phyloP scores from a whole-genome alignment of 2,888 invertebrate genomes.

The Macaria notata region DNA sequence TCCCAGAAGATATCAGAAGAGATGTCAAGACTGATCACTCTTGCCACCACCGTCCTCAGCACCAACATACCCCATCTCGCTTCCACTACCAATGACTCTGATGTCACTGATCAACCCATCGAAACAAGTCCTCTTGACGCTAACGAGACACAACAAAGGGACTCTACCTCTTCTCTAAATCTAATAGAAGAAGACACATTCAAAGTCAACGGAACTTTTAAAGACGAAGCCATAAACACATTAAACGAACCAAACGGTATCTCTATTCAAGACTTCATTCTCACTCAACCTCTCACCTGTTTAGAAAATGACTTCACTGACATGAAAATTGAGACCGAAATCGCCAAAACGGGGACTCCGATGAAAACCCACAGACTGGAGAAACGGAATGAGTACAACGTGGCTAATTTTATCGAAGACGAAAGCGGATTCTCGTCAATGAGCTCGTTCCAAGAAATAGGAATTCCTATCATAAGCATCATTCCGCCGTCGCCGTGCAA shows the following conservation, averaged over 20 bases:
- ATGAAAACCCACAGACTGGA: slow-evolving; percentile 40
- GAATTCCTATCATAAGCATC: slow-evolving; percentile 83
- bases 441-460: slow-evolving; percentile 92
- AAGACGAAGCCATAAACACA: slow-evolving; percentile 45
- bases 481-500: slow-evolving; percentile 75
- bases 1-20: slow-evolving; percentile 67
- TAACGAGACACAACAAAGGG: slow-evolving; percentile 34
- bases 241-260: slow-evolving; percentile 45
- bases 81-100: slow-evolving; percentile 50
- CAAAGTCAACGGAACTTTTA: slow-evolving; percentile 48
- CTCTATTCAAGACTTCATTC: slow-evolving; percentile 46
- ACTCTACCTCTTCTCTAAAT: slow-evolving; percentile 45
- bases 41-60: slow-evolving; percentile 75
- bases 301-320: slow-evolving; percentile 52
- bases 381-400: slow-evolving; percentile 59
- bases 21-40: slow-evolving; percentile 72
- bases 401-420: slow-evolving; percentile 83
- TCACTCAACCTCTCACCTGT: slow-evolving; percentile 47
- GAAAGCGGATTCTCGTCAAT: slow-evolving; percentile 94
- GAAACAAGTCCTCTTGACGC: slow-evolving; percentile 34
- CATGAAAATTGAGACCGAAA: slow-evolving; percentile 48
- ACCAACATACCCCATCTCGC: slow-evolving; percentile 73
- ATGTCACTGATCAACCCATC: slow-evolving; percentile 28
- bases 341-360: slow-evolving; percentile 24
- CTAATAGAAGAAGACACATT: slow-evolving; percentile 48